These are phyloP conservation scores for Sialis lutaria DNA, from an alignment of 2,888 invertebrate genomes.

Conservation along the genomic window DNA sequence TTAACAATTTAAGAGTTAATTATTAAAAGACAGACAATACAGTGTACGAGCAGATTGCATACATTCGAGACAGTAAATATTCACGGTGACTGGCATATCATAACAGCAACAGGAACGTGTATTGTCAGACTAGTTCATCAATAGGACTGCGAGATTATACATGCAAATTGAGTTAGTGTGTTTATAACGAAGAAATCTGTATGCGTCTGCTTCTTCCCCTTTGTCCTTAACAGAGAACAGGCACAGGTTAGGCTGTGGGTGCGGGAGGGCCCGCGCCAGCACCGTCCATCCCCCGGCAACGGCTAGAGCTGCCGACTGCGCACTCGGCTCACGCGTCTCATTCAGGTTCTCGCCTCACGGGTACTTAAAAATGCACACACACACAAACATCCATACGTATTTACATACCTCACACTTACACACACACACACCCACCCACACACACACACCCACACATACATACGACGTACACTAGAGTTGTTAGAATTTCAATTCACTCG, in stretches of 20 bases:
- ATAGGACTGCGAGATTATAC: no score
- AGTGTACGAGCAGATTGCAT: no score
- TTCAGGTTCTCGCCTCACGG: constrained; percentile 29
- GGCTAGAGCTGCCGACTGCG: constrained; percentile 28
- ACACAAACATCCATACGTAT: constrained; percentile 14
- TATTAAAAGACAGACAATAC: no score
- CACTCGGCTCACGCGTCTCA: constrained; percentile 24
- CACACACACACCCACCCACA: constrained; percentile 1
- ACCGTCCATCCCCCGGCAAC: constrained; percentile 27
- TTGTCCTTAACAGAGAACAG: constrained; percentile 32
- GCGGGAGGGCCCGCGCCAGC: constrained; percentile 23
- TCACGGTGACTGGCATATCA: no score
- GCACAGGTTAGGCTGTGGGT: constrained; percentile 25
- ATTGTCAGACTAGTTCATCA: no score
- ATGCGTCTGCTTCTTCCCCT: constrained; percentile 22
- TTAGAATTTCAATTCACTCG: no score
- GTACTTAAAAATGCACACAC: constrained; percentile 27
- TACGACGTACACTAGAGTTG: neutral
- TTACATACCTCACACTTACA: constrained; percentile 9
- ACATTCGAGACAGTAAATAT: no score
- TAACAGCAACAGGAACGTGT: no score
- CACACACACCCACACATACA: neutral
- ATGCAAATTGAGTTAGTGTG: no score
- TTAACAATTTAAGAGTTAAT: no score
- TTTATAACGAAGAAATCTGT: constrained; percentile 5